These are phyloP conservation scores for Herpetotheres cachinnans DNA, from an alignment of 2,113 vertebrate species.

Conservation along the genomic window DNA sequence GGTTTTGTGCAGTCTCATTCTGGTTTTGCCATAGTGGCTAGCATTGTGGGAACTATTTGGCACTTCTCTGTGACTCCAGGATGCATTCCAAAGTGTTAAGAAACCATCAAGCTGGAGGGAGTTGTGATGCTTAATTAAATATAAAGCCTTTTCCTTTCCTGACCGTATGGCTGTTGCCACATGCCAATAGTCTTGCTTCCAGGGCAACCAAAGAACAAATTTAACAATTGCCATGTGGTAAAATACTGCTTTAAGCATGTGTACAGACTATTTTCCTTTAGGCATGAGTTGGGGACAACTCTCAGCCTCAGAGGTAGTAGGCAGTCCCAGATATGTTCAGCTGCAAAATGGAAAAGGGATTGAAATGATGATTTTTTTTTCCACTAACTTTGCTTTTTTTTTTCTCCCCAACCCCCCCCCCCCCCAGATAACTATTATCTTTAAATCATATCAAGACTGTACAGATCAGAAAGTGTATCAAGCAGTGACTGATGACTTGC, in stretches of 20 bases:
- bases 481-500: slow-evolving; percentile 90
- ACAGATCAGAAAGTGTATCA: slow-evolving; percentile 98
- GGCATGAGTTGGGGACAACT: background rate
- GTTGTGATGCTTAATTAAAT: background rate
- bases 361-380: background rate
- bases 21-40: background rate
- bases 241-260: background rate
- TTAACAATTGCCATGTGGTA: background rate
- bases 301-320: background rate
- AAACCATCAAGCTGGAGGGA: background rate
- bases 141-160: background rate
- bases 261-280: background rate
- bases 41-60: background rate
- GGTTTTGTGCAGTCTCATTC: background rate
- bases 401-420: background rate
- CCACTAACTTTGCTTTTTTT: background rate
- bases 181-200: background rate
- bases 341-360: background rate
- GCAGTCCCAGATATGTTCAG: background rate
- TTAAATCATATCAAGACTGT: slow-evolving; percentile 91
- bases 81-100: background rate
- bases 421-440: slow-evolving; percentile 90
- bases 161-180: background rate
- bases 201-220: background rate
- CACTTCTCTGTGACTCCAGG: background rate